phyloP scores from a whole-genome alignment of 2,797 vertebrate genomes.

The Pterois miles region DNA sequence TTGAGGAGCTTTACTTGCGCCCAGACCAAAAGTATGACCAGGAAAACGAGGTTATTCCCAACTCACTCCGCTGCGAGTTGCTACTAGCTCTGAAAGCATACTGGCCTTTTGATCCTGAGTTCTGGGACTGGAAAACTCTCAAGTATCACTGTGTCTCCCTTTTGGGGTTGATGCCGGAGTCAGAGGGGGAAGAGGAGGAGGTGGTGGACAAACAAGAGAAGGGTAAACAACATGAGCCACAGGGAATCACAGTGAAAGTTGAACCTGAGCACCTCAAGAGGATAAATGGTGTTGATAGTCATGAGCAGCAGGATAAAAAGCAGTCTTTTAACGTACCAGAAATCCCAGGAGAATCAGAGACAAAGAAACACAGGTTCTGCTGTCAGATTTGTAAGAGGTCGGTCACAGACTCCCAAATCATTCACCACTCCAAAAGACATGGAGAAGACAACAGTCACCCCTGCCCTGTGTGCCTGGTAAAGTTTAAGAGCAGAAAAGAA shows the following conservation, averaged over 20 bases:
- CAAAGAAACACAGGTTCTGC: slow-evolving; percentile 89
- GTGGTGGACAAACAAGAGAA: slow-evolving; percentile 72
- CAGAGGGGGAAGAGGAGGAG: slow-evolving; percentile 83
- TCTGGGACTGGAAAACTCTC: slow-evolving; percentile 99
- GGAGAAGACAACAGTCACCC: slow-evolving; percentile 86
- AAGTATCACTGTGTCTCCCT: slow-evolving; percentile 92
- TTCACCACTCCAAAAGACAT: slow-evolving; percentile 96
- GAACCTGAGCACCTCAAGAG: slow-evolving; percentile 41
- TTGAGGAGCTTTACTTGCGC: slow-evolving; percentile 92
- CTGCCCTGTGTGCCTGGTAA: slow-evolving; percentile 92
- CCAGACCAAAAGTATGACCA: slow-evolving; percentile 97
- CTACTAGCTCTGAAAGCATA: slow-evolving; percentile 94
- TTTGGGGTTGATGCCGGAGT: slow-evolving; percentile 89
- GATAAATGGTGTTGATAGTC: slow-evolving; percentile 54
- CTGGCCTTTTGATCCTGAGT: slow-evolving; percentile 98
- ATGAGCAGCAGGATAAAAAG: slow-evolving; percentile 32
- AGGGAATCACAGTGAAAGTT: slow-evolving; percentile 52
- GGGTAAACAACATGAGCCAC: slow-evolving; percentile 77
- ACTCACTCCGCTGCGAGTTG: slow-evolving; percentile 96
- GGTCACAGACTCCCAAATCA: slow-evolving; percentile 88
- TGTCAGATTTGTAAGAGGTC: slow-evolving; percentile 94
- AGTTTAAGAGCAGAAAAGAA: slow-evolving; percentile 90
- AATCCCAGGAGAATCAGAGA: slow-evolving; percentile 21
- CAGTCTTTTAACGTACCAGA: slow-evolving; percentile 12
- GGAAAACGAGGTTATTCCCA: slow-evolving; percentile 92